Evolutionary conservation across 2,888 invertebrate genomes (phyloP), one percentile per base, ranked within the genome.

Genomic region (Leucophora obtusa): DNA sequence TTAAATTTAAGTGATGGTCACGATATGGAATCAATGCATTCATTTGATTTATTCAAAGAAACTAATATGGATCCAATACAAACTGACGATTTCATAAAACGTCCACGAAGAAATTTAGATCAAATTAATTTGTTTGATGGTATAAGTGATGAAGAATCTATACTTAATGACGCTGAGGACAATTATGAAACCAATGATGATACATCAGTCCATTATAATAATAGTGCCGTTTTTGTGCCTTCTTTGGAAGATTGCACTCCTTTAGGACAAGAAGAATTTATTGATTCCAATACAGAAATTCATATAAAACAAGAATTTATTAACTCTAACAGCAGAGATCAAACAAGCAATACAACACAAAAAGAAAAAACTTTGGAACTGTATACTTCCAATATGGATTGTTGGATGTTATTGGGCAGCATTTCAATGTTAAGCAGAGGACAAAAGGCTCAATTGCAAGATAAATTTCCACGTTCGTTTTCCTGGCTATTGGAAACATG

Each of bases 401-500:
- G 86, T 75, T 91, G 90, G 90, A 82, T 87, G n/a, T 68, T 89
- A 1, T 83, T 87, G 53, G 89, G 89, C 0, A 77, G 82, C 24
- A 24, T 83, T 8, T 3, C 14, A 1, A 75, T 38, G 1, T 59
- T 88, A 0, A 82, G 18, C 2, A 83, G 82, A 10, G n/a, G 65
- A 0, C 84, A 87, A 54, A 85, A 85, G 18, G 78, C 79, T 0
- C 82, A 86, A 33, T 21, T 89, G 2, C 84, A 86, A 24, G 76
- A 83, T 7, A 83, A 85, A 54, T 86, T 90, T 11, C 87, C 90
- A 8, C 77, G 84, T 47, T 89, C 85, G 15, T 90, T 90, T 66
- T 84, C 86, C 50, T 91, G 90, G 91, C 79, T 91, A 2, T 58
- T 91, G n/a, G 87, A 89, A 24, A 87, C 86, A 0, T 90, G 90